Base-by-base conservation (phyloP, 2,797 vertebrate genomes). In the Channallabes apus region DNA sequence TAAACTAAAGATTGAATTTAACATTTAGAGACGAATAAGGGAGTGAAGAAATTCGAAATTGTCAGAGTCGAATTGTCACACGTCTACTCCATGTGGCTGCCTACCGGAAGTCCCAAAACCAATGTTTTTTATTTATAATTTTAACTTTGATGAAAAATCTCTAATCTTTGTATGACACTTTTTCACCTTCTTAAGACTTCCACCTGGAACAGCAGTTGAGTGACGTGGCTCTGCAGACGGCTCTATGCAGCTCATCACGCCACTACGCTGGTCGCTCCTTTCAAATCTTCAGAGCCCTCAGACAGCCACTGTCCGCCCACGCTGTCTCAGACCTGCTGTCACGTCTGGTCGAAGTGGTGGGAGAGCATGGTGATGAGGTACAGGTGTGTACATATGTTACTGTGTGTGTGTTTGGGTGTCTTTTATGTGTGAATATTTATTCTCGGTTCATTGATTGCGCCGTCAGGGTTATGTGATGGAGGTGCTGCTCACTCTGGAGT, bases 381-480 rank as follows among this genome's bases (percentile, higher is more conserved):
- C 98, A 99, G 97, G 98, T 99, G 93, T 54, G 62, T 29, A 65
- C 15, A 73, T 11, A 61, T 46, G 51, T 61, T 0, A 11, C 24
- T 59, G 73, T 77, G 76, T 68, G 68, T 46, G 68, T 56, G 4
- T 35, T 2, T 59, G 56, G 32, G 3, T 32, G 9, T 82, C 1
- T 75, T 71, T 22, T 51, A 11, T 41, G 20, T 75, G 8, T 54
- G 12, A 4, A 12, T 84, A 15, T 85, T 86, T 11, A 29, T 2
- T 75, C 20, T 67, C 54, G 22, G 61, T 62, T 18, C 68, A 4
- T 62, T 22, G 29, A 4, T 86, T 86, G 79, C 29, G 91, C 84
- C 92, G 88, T 46, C 87, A 99, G 98, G 98, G 98, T 6, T 99
- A 99, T 4, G 98, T 99, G 78, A 99, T 99, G 98, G 98, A 99